Conservation (phyloP, 1,140 invertebrate species). For the Neotoxoptera formosana region DNA sequence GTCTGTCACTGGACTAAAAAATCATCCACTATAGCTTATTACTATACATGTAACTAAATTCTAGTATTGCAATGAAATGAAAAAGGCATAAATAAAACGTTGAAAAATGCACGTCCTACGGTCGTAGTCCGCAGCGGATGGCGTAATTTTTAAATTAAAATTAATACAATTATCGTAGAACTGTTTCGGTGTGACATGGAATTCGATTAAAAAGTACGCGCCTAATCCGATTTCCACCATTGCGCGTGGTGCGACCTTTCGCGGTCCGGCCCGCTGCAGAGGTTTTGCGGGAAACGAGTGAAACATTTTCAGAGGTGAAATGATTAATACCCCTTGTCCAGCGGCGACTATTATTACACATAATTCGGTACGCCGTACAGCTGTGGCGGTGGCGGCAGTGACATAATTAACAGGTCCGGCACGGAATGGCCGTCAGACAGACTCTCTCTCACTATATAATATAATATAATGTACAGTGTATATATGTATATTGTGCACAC, state of each 20-base stretch:
- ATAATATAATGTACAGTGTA: background rate
- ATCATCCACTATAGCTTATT: background rate
- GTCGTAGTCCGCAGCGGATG: background rate
- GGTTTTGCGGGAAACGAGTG: background rate
- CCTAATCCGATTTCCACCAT: background rate
- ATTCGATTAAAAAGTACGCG: slow-evolving; percentile 5
- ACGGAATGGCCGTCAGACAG: background rate
- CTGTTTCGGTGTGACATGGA: background rate
- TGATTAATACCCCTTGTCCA: slow-evolving; percentile 21
- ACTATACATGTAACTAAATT: background rate
- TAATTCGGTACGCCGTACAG: background rate
- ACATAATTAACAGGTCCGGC: slow-evolving; percentile 16
- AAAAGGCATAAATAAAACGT: background rate
- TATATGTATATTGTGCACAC: background rate
- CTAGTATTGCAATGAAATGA: background rate
- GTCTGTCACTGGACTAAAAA: background rate
- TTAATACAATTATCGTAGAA: background rate
- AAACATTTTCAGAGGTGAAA: background rate
- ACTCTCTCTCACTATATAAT: background rate
- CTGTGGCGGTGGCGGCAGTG: background rate
- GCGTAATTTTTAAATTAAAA: background rate
- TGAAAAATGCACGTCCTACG: background rate
- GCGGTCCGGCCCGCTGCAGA: background rate
- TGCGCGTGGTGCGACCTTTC: background rate
- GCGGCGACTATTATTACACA: background rate